Evolutionary conservation across 2,888 invertebrate species (phyloP).

Genomic region (Amphipoea lucens): DNA sequence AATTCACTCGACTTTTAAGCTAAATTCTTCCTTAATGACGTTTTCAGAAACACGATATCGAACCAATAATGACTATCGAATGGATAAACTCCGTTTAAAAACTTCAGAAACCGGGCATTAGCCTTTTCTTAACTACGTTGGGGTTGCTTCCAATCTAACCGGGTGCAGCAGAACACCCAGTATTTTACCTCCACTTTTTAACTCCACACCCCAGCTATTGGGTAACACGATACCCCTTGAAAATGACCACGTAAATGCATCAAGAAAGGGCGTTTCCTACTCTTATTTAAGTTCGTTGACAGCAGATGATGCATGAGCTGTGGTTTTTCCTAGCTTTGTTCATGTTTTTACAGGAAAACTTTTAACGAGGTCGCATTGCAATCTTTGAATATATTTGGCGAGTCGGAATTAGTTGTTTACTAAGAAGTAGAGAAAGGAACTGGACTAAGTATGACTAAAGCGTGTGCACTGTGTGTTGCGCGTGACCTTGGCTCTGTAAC

Average conservation of each 20-base stretch:
- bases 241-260: neutral
- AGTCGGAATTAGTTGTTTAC: conserved; percentile 27
- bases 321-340: neutral
- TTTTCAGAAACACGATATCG: too few relatives aligned
- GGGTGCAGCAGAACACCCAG: neutral
- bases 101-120: too few relatives aligned
- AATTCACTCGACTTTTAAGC: too few relatives aligned
- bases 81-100: too few relatives aligned
- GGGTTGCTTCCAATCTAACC: neutral
- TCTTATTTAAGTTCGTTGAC: neutral
- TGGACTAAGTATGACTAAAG: conserved; percentile 10
- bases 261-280: neutral
- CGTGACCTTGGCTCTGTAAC: conserved; percentile 34
- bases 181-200: neutral
- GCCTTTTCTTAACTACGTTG: neutral
- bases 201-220: neutral
- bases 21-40: too few relatives aligned
- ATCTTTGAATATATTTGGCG: neutral
- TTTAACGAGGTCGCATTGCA: neutral
- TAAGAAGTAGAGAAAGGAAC: conserved; percentile 43
- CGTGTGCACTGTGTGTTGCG: neutral
- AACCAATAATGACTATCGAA: too few relatives aligned
- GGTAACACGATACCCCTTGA: neutral
- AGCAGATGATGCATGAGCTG: conserved; percentile 1
- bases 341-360: neutral